A percentile compares a stretch with the other conserved stretches of the same genome.
Conservation (phyloP, 2,888 invertebrate species). For the Agrochola lychnidis region DNA sequence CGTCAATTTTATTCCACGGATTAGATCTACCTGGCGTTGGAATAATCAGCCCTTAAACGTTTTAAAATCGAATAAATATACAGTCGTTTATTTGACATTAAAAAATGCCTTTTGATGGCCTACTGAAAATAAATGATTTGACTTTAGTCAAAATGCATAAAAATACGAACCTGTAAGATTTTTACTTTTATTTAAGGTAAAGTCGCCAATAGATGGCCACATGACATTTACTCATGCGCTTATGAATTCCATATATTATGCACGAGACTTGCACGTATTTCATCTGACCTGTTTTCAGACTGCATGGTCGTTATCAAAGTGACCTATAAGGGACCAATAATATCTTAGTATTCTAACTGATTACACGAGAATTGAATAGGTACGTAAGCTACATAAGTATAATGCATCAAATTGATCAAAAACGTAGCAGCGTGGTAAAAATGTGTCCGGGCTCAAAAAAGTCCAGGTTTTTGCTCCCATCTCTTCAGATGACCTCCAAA, state of each 20-base stretch:
- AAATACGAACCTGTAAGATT: background rate
- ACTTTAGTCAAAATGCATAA: too few species aligned
- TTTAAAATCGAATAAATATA: background rate
- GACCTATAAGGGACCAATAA: conserved; percentile 39
- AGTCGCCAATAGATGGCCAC: background rate
- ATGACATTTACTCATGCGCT: background rate
- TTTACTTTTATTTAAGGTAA: background rate
- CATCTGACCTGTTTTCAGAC: conserved; percentile 32
- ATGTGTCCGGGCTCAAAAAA: conserved; percentile 31
- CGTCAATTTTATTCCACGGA: background rate
- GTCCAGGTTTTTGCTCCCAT: conserved; percentile 80
- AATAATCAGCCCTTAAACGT: background rate
- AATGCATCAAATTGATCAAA: conserved; percentile 12
- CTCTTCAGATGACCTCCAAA: conserved; percentile 76
- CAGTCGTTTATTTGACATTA: too few species aligned
- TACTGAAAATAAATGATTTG: too few species aligned
- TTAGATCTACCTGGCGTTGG: too few species aligned
- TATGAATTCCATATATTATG: background rate
- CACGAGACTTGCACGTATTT: conserved; percentile 15
- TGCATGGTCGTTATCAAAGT: conserved; percentile 30
- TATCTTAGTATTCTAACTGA: conserved; percentile 22
- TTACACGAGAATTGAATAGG: conserved; percentile 25
- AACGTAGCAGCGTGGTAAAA: conserved; percentile 20
- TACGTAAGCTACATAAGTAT: conserved; percentile 6
- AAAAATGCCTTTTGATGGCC: too few species aligned